Conservation (phyloP, 2,888 invertebrate genomes). For the Mesorhabditis belari region DNA sequence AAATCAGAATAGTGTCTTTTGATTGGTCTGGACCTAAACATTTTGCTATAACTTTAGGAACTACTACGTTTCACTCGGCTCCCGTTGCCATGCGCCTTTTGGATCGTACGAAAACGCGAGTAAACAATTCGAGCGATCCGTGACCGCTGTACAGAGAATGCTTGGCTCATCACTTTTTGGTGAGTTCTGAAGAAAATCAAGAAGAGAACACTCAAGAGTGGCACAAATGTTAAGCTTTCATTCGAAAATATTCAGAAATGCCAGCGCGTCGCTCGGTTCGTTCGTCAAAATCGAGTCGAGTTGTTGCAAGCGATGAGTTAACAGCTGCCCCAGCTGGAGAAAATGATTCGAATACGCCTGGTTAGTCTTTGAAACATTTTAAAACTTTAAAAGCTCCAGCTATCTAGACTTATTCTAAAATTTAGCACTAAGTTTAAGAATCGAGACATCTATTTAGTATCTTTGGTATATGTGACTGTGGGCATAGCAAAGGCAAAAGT, state of each 20-base stretch:
- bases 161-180: slow-evolving; percentile 8
- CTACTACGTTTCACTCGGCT: slow-evolving; percentile 2
- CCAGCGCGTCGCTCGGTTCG: background rate
- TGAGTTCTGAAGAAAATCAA: background rate
- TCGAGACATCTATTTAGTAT: no score
- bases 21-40: no score
- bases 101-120: slow-evolving; percentile 39
- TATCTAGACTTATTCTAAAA: no score
- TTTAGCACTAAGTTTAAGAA: no score
- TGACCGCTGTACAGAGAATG: slow-evolving; percentile 43
- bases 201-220: no score
- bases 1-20: background rate
- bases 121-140: slow-evolving; percentile 43
- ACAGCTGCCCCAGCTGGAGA: background rate
- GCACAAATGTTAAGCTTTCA: no score
- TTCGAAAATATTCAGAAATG: background rate
- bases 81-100: slow-evolving; percentile 9
- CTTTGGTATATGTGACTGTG: no score
- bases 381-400: background rate
- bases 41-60: background rate
- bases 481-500: no score
- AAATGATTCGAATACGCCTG: background rate
- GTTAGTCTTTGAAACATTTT: background rate
- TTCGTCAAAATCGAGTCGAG: background rate
- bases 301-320: background rate